Conservation (phyloP, 2,888 invertebrate genomes). For the Lordiphosa andalusiaca region DNA sequence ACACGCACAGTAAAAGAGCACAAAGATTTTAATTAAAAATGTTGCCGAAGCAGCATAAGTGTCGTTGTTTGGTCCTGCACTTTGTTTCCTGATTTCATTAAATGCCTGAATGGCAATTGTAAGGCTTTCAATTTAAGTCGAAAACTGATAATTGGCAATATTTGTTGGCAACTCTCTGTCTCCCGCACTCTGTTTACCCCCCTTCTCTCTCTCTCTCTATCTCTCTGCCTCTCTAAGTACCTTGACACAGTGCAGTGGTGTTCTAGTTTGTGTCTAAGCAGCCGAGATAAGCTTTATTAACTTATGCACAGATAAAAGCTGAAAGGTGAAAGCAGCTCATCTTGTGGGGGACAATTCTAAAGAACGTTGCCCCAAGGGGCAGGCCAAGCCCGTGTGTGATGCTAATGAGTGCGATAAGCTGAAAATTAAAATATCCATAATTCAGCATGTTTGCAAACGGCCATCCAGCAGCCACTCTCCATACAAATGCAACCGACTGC, state of each 20-base stretch:
- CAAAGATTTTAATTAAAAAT: slow-evolving; percentile 67
- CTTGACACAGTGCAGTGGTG: slow-evolving; percentile 52
- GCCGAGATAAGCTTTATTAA: slow-evolving; percentile 68
- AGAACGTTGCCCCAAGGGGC: slow-evolving; percentile 25
- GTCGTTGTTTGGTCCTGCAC: slow-evolving; percentile 24
- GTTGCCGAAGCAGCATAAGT: slow-evolving; percentile 63
- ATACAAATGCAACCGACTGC: slow-evolving; percentile 5
- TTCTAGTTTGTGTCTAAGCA: slow-evolving; percentile 28
- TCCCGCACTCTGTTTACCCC: not conserved
- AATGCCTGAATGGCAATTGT: slow-evolving; percentile 63
- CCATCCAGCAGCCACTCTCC: slow-evolving; percentile 20
- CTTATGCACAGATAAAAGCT: slow-evolving; percentile 50
- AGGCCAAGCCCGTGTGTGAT: slow-evolving; percentile 30
- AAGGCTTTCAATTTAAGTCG: slow-evolving; percentile 70
- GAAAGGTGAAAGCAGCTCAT: slow-evolving; percentile 25
- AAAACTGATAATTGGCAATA: slow-evolving; percentile 65
- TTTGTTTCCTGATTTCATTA: slow-evolving; percentile 66
- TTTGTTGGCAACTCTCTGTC: slow-evolving; percentile 6
- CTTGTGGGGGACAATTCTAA: slow-evolving; percentile 42
- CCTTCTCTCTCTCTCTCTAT: too few relatives aligned
- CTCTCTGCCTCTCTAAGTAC: slow-evolving; percentile 16
- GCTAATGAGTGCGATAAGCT: slow-evolving; percentile 72
- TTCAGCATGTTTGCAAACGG: slow-evolving; percentile 54
- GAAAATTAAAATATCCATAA: slow-evolving; percentile 70
- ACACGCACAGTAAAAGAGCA: slow-evolving; percentile 40